These are phyloP conservation scores for Psophia crepitans DNA, from an alignment of 2,113 vertebrate species.

Conservation along the genomic window DNA sequence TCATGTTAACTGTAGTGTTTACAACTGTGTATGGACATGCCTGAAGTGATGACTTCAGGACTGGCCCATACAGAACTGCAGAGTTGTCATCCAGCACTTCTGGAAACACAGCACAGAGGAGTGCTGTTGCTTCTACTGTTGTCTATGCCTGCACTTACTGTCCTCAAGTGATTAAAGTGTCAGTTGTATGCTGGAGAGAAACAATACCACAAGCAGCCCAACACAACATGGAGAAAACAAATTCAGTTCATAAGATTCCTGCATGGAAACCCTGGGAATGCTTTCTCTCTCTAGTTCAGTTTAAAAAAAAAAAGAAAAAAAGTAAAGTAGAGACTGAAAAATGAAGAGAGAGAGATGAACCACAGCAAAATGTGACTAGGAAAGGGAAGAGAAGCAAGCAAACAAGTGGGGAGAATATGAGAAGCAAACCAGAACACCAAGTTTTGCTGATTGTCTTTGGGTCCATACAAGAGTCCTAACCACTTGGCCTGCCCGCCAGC, in stretches of 20 bases:
- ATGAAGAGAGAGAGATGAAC: neutral
- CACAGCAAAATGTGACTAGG: neutral
- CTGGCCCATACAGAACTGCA: neutral
- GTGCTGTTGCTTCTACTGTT: neutral
- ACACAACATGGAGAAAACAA: neutral
- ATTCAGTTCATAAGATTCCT: neutral
- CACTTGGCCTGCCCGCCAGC: neutral
- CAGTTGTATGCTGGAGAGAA: neutral
- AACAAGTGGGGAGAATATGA: neutral
- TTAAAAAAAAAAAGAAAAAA: neutral
- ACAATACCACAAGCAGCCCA: neutral
- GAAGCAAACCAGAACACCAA: neutral
- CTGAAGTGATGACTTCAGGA: neutral
- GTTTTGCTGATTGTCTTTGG: neutral
- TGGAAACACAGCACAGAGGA: neutral
- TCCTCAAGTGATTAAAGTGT: neutral
- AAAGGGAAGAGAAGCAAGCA: neutral
- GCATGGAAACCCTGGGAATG: neutral
- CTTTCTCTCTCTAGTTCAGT: neutral
- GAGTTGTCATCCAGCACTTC: neutral
- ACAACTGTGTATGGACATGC: neutral
- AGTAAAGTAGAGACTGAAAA: neutral
- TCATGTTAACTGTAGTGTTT: neutral
- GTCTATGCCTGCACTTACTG: neutral
- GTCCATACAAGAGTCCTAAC: neutral